Evolutionary conservation across 2,797 vertebrate genomes (phyloP).

Genomic region (Argyrosomus regius): DNA sequence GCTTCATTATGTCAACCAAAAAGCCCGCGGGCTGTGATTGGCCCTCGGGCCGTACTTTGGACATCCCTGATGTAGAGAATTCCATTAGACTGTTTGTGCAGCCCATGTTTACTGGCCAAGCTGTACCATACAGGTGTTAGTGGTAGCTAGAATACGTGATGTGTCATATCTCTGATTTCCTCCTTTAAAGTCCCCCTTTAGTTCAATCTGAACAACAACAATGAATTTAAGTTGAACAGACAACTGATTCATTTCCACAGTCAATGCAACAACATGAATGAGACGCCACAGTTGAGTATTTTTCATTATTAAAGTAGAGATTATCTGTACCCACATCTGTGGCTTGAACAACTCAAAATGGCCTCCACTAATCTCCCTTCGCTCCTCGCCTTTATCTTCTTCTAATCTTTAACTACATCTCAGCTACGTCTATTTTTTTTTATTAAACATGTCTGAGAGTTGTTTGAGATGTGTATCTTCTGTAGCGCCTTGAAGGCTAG

Average conservation of each 20-base stretch:
- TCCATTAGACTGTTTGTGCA: no score
- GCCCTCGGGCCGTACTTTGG: no score
- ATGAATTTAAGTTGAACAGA: constrained; percentile 8
- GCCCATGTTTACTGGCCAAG: no score
- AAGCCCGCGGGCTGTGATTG: no score
- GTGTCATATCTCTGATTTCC: no score
- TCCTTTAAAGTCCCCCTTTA: not conserved
- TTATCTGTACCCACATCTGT: constrained; percentile 33
- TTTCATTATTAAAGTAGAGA: constrained; percentile 18
- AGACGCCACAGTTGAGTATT: constrained; percentile 29
- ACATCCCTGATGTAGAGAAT: no score
- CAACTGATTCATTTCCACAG: not conserved
- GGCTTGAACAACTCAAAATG: constrained; percentile 29
- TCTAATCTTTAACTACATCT: constrained; percentile 50
- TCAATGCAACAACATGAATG: constrained; percentile 5
- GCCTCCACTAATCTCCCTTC: constrained; percentile 25
- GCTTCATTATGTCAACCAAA: no score
- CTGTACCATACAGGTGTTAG: no score
- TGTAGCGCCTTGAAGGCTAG: constrained; percentile 41
- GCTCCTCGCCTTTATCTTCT: constrained; percentile 18
- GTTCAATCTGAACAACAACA: not conserved
- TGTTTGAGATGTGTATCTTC: constrained; percentile 54
- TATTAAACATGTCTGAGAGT: constrained; percentile 37
- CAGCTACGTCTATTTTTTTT: not conserved
- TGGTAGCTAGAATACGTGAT: no score